Base-by-base conservation (phyloP, 2,797 vertebrate species). In the Neosilurus hyrtlii region DNA sequence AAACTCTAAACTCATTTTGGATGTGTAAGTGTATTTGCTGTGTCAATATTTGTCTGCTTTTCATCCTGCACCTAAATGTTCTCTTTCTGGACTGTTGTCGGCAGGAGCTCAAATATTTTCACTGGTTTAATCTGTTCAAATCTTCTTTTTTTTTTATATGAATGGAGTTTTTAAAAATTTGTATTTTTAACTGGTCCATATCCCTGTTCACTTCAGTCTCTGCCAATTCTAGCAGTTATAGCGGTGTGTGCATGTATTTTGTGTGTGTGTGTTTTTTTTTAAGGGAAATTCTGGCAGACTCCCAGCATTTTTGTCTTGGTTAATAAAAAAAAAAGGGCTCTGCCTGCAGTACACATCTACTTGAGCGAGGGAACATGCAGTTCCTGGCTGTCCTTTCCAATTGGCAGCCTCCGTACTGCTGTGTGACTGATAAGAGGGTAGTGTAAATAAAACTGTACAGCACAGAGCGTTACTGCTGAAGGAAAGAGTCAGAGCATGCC, bases 381-480 rank as follows among this genome's bases (percentile, higher is more conserved):
- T 97, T 91, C 97, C 92, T 90, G 91, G 92, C 96, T 94, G 94
- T 96, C 95, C 96, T 95, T 95, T 94, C 95, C 96, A 95, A 93
- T 93, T 96, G 96, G 96, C 97, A 96, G 95, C 90, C 93, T 87
- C 92, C 88, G 92, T 93, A 90, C 95, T 96, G 96, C 95, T 96
- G 95, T 93, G 93, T 89, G 94, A 89, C 96, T 97, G 97, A 99
- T 98, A 99, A 98, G 96, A 96, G 95, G 93, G 93, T 94, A 92
- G 96, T 97, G 97, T 97, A 98, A 98, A 97, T 97, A 98, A 96
- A 96, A 97, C 94, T 96, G 96, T 97, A 96, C 94, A 90, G 95
- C 94, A 90, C 91, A 93, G 93, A 94, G 93, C 90, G 94, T 94
- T 95, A 96, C 93, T 91, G 92, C 90, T 61, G 83, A 80, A 83